phyloP scores from a whole-genome alignment of 2,797 vertebrate species.

The Poeciliopsis turneri region DNA sequence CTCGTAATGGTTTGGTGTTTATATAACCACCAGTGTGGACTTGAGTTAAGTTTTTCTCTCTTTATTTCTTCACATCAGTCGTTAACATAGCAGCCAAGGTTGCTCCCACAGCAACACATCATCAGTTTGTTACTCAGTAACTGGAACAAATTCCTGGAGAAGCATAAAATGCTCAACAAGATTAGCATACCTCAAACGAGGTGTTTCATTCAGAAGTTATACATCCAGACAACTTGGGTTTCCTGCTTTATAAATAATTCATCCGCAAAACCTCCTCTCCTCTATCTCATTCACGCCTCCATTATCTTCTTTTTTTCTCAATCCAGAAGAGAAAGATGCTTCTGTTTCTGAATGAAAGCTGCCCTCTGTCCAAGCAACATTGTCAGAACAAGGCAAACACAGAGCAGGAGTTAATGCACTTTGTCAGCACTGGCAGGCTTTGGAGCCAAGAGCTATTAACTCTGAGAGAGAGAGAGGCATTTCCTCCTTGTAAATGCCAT shows the following conservation, averaged over 20 bases:
- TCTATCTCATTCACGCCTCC: slow-evolving; percentile 50
- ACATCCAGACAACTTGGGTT: slow-evolving; percentile 45
- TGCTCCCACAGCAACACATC: slow-evolving; percentile 12
- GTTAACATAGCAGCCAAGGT: slow-evolving; percentile 32
- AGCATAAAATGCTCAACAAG: background rate
- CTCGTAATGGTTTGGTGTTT: slow-evolving; percentile 54
- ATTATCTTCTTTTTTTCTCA: slow-evolving; percentile 11
- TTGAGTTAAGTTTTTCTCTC: slow-evolving; percentile 48
- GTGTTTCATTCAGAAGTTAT: slow-evolving; percentile 35
- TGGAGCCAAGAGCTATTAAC: slow-evolving; percentile 85
- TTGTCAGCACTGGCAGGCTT: slow-evolving; percentile 82
- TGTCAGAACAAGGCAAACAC: slow-evolving; percentile 77
- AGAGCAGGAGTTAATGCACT: slow-evolving; percentile 84
- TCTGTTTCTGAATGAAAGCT: slow-evolving; percentile 77
- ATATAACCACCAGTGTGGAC: slow-evolving; percentile 61
- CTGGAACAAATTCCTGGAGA: slow-evolving; percentile 12
- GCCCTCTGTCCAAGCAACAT: slow-evolving; percentile 72
- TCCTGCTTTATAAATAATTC: slow-evolving; percentile 65
- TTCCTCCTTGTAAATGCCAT: slow-evolving; percentile 89
- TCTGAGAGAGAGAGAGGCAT: slow-evolving; percentile 86
- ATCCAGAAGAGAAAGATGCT: slow-evolving; percentile 57
- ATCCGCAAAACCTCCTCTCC: slow-evolving; percentile 39
- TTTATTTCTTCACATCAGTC: slow-evolving; percentile 56
- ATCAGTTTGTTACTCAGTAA: slow-evolving; percentile 20
- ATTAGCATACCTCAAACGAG: background rate